Evolutionary conservation across 2,797 vertebrate species (phyloP), one percentile per base, ranked within the genome.

Genomic region (Gastrophryne carolinensis): DNA sequence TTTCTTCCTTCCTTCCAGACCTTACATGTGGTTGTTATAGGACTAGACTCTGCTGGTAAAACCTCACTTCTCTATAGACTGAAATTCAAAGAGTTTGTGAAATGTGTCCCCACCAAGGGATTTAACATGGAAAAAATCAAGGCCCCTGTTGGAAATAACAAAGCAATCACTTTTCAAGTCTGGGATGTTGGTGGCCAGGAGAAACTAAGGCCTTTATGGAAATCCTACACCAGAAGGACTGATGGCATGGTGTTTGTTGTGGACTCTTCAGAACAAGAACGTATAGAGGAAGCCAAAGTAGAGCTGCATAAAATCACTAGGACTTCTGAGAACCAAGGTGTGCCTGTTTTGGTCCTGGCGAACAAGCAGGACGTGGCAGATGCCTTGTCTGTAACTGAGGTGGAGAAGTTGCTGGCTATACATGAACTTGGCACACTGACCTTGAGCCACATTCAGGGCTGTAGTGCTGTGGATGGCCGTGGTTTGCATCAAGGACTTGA

Each of bases 101-200:
- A 99, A 90, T 98, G 97, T 0, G 96, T 99, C n/a, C 96, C 97
- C 66, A 99, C 97, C 32, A 97, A 94, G 85, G 97, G 97, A 66
- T 99, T 99, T 87, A 99, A 99, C 66, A 90, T 95, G 0, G 97
- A 99, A 88, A 98, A 95, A 83, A 95, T 98, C 30, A 94, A 90
- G 81, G 93, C 98, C 68, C 89, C 94, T 0, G 88, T 98, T 81
- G 94, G 94, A 1, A 88, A 90, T 82, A 92, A 93, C 19, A 88
- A 93, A 61, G 89, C 92, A 0, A 95, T 95, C 80, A 95, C 94
- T n/a, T 98, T 98, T 85, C 96, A 98, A 87, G 98, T 98, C 86
- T 98, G 97, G 97, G 97, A 99, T 68, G 97, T 98, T 0, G 97
- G 97, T 0, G 97, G 97, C 27, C 97, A 99, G 87, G 97, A 99